These are phyloP conservation scores for Dromas ardeola DNA, from an alignment of 2,113 vertebrate species.

Conservation along the genomic window DNA sequence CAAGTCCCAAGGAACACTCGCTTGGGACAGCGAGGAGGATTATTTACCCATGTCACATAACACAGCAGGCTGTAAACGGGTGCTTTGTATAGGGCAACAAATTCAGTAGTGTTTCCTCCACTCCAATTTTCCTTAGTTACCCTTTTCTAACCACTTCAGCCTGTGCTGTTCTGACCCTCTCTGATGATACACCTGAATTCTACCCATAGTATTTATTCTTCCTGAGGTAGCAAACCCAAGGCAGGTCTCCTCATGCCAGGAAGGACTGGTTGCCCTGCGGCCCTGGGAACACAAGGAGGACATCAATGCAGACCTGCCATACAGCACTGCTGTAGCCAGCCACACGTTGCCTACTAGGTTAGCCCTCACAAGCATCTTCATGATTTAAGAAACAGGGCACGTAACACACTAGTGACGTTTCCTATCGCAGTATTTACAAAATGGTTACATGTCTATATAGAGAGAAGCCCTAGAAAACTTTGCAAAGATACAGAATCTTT, in stretches of 20 bases:
- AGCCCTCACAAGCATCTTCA: not conserved
- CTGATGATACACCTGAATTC: not conserved
- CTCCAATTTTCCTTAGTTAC: not conserved
- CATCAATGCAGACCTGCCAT: not conserved
- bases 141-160: not conserved
- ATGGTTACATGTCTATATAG: not conserved
- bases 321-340: not conserved
- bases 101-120: not conserved
- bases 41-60: not conserved
- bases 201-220: not conserved
- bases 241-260: not conserved
- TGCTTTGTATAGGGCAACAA: not conserved
- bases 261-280: not conserved
- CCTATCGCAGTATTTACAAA: not conserved
- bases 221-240: fast-evolving
- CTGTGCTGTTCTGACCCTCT: not conserved
- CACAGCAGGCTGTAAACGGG: not conserved
- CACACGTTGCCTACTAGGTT: not conserved
- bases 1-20: not conserved
- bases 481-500: not conserved
- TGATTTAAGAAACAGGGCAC: not conserved
- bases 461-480: not conserved
- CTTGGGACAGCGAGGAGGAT: not conserved
- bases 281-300: not conserved
- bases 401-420: not conserved